phyloP scores from a whole-genome alignment of 2,113 vertebrate genomes.

The Haemorhous mexicanus region DNA sequence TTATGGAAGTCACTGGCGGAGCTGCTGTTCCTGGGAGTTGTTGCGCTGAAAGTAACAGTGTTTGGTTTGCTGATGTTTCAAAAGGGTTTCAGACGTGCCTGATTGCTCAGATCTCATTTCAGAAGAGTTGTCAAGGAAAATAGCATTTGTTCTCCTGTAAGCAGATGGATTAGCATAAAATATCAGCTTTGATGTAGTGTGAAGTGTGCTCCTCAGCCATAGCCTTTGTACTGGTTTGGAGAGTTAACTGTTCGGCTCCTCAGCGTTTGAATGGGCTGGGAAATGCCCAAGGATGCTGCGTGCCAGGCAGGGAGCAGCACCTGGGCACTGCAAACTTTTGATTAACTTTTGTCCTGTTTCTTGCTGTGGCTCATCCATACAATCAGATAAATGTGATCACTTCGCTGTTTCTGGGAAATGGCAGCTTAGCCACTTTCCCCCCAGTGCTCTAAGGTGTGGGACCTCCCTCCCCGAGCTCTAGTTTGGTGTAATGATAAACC shows the following conservation, averaged over 20 bases:
- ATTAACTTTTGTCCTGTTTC: accelerated
- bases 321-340: not conserved
- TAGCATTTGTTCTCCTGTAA: not conserved
- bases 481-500: not conserved
- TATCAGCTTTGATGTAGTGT: not conserved
- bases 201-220: not conserved
- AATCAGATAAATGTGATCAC: not conserved
- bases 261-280: not conserved
- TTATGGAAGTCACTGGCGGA: not conserved
- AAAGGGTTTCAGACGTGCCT: not conserved
- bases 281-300: not conserved
- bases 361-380: not conserved
- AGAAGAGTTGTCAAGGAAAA: constrained; percentile 28
- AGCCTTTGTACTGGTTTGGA: not conserved
- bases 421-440: not conserved
- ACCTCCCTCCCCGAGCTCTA: not conserved
- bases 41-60: not conserved
- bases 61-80: not conserved
- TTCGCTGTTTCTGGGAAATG: not conserved
- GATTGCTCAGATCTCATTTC: constrained; percentile 30
- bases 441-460: not conserved
- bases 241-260: not conserved
- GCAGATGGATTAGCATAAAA: constrained; percentile 4
- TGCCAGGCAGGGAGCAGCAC: not conserved
- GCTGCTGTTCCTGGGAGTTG: not conserved